phyloP scores from a whole-genome alignment of 2,797 vertebrate genomes.

The Phrynocephalus vlangalii region DNA sequence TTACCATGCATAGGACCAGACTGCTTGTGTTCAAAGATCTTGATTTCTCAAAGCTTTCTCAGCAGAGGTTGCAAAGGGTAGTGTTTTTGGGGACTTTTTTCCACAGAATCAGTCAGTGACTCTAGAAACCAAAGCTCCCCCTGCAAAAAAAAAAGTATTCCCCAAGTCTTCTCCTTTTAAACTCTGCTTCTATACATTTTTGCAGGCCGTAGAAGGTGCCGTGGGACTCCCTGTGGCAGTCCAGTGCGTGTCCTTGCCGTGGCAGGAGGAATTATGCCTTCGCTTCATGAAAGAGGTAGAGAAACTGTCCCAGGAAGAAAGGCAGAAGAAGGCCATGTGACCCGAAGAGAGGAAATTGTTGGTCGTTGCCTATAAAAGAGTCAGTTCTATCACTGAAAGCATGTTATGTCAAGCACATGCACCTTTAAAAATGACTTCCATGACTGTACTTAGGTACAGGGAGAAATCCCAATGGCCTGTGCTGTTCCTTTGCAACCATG shows the following conservation, averaged over 20 bases:
- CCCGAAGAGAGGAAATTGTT: background rate
- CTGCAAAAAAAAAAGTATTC: too few species aligned
- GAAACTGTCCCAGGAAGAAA: conserved; percentile 67
- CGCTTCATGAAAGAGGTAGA: conserved; percentile 86
- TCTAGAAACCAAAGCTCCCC: too few species aligned
- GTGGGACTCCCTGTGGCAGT: conserved; percentile 79
- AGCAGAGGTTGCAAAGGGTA: too few species aligned
- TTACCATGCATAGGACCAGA: background rate
- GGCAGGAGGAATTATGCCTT: conserved; percentile 86
- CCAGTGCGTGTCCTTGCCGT: conserved; percentile 82
- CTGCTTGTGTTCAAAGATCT: background rate
- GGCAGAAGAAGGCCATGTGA: background rate
- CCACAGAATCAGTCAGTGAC: too few species aligned
- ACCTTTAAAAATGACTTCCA: too few species aligned
- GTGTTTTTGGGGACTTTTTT: too few species aligned
- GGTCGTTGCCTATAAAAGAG: background rate
- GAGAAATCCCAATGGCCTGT: too few species aligned
- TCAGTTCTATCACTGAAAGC: background rate
- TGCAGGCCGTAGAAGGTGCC: conserved; percentile 75
- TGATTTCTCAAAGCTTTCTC: background rate
- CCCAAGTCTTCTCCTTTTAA: too few species aligned
- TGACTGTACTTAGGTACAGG: too few species aligned
- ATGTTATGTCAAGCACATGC: background rate
- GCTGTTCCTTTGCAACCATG: too few species aligned
- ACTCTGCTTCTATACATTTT: conserved; percentile 15